Base-by-base conservation (phyloP, 2,113 vertebrate species). In the Paralichthys olivaceus region DNA sequence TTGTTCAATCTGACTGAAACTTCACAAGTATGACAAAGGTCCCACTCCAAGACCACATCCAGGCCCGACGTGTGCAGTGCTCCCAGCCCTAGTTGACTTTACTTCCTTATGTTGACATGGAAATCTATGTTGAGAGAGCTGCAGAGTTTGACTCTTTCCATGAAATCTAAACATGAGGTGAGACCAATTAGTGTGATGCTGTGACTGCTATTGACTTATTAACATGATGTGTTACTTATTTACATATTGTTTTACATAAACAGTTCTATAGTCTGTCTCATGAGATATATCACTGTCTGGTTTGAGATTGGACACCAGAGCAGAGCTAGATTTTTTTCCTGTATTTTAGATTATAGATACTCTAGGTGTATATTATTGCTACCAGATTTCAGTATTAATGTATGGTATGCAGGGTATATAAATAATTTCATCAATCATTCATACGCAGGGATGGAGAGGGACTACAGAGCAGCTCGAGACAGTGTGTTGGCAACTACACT, bases 361-460 rank as follows among this genome's bases (percentile, higher is more conserved):
- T n/a, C 20, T 54, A 54, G 51, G 53, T 55, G 22, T 26, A 51
- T 29, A 49, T 28, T 45, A 69, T 25, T 59, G 17, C 23, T 32
- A 9, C 9, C 45, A 70, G 7, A 69, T 64, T 68, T 17, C 4
- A 40, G 17, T 22, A 66, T 66, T 22, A 77, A 67, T 72, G 19
- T 40, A 60, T 54, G n/a, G 4, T 37, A 45, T 32, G 20, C 1
- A 29, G 25, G 12, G 19, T 29, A n/a, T 28, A 62, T 32, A 57
- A 77, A 65, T 72, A 72, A 60, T 56, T 51, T 63, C 47, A 69
- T 68, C 53, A 77, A 47, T 78, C 61, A 64, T 68, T 68, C 51
- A 77, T 67, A 47, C 59, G 37, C 11, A 55, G 11, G 37, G 28
- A 63, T 53, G 47, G 49, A 72, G 65, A 3, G 2, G 1, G 7